Conservation (phyloP, 2,113 vertebrate genomes). For the Gila orcuttii region DNA sequence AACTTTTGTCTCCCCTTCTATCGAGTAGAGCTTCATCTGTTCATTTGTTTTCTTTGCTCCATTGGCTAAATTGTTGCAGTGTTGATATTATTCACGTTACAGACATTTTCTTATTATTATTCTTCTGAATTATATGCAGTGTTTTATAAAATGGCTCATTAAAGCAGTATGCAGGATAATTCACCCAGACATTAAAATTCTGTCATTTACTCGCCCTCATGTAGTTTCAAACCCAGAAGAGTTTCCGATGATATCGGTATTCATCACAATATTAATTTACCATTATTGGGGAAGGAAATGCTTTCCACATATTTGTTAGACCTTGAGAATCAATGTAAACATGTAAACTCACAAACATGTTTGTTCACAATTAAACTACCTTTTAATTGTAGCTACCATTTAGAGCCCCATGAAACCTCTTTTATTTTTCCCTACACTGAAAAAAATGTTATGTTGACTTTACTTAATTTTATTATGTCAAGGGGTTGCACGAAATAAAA, state of each 20-base stretch:
- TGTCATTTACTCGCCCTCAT: not conserved
- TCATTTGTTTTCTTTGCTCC: not conserved
- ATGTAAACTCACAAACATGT: too few species aligned
- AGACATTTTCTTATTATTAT: not conserved
- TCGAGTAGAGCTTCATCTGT: not conserved
- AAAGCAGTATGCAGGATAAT: not conserved
- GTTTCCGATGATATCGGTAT: not conserved
- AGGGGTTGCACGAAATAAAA: too few species aligned
- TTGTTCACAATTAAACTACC: too few species aligned
- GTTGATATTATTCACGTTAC: constrained; percentile 8
- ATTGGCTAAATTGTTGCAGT: not conserved
- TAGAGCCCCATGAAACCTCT: too few species aligned
- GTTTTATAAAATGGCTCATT: not conserved
- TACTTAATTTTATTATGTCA: too few species aligned
- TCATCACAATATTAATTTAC: too few species aligned
- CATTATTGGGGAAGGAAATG: too few species aligned
- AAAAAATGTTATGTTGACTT: too few species aligned
- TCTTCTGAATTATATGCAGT: not conserved
- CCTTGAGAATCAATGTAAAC: too few species aligned
- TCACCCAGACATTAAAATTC: not conserved
- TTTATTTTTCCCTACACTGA: too few species aligned
- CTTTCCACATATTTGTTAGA: too few species aligned
- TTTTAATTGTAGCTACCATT: too few species aligned
- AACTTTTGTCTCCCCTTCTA: not conserved
- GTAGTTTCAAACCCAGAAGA: not conserved